Conservation (phyloP, 2,888 invertebrate species). For the Rhingia rostrata region DNA sequence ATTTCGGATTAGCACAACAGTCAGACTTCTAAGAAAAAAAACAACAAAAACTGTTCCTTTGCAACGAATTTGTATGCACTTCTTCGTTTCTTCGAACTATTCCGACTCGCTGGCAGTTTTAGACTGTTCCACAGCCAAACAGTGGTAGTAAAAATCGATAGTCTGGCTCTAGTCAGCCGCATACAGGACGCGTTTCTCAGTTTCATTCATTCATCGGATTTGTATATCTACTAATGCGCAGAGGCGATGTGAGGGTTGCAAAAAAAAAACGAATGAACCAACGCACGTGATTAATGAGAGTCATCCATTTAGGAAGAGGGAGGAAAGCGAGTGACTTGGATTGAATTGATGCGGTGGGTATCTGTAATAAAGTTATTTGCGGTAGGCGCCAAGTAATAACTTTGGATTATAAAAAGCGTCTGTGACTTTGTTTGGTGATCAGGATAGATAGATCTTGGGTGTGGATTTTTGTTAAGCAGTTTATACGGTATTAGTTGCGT, state of each 20-base stretch:
- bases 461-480: background rate
- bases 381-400: constrained; percentile 55
- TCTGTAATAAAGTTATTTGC: constrained; percentile 24
- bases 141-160: constrained; percentile 63
- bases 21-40: background rate
- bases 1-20: constrained; percentile 24
- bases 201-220: constrained; percentile 53
- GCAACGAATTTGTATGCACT: background rate
- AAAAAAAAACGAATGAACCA: background rate
- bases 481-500: background rate
- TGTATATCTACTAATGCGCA: constrained; percentile 48
- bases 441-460: constrained; percentile 10
- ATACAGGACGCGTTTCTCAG: constrained; percentile 35
- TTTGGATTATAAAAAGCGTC: constrained; percentile 4
- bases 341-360: background rate
- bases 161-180: constrained; percentile 24
- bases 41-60: constrained; percentile 9
- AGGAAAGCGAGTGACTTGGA: background rate
- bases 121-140: constrained; percentile 36
- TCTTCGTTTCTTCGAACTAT: constrained; percentile 16
- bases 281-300: constrained; percentile 38
- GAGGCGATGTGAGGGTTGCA: constrained; percentile 39
- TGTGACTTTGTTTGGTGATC: constrained; percentile 2
- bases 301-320: background rate
- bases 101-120: constrained; percentile 32